These are phyloP conservation scores for Lasioglossum marginatum DNA, from an alignment of 2,888 invertebrate species.

Conservation along the genomic window DNA sequence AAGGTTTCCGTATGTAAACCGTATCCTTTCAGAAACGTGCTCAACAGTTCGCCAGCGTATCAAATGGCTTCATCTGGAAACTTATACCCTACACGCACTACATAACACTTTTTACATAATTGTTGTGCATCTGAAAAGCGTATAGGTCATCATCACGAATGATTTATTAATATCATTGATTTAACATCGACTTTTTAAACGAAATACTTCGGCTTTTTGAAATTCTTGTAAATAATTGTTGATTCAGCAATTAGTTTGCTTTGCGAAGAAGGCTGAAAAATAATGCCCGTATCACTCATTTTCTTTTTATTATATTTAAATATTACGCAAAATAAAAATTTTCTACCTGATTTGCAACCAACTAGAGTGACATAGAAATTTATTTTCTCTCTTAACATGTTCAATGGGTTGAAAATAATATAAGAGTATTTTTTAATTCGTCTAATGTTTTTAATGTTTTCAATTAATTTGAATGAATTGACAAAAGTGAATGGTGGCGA, in stretches of 20 bases:
- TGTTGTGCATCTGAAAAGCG: constrained; percentile 11
- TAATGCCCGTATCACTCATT: too few relatives aligned
- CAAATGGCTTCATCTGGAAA: constrained; percentile 7
- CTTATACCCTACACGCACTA: background rate
- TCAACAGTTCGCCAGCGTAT: constrained; percentile 6
- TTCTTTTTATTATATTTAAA: too few relatives aligned
- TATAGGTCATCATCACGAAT: background rate
- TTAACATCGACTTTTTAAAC: background rate
- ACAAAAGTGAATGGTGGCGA: background rate
- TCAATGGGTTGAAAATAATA: background rate
- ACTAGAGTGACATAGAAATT: background rate
- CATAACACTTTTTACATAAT: background rate
- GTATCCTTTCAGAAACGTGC: constrained; percentile 9
- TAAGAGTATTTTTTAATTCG: background rate
- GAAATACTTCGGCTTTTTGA: background rate
- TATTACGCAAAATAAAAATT: background rate
- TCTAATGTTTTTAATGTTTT: background rate
- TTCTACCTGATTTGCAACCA: background rate
- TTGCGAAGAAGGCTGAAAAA: too few relatives aligned
- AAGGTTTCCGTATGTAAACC: constrained; percentile 10
- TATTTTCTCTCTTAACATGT: background rate
- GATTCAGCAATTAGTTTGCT: background rate
- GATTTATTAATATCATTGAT: background rate
- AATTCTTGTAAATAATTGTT: background rate
- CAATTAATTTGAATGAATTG: background rate